These are phyloP conservation scores for Pygoscelis adeliae DNA, from an alignment of 2,113 vertebrate genomes.

Conservation along the genomic window DNA sequence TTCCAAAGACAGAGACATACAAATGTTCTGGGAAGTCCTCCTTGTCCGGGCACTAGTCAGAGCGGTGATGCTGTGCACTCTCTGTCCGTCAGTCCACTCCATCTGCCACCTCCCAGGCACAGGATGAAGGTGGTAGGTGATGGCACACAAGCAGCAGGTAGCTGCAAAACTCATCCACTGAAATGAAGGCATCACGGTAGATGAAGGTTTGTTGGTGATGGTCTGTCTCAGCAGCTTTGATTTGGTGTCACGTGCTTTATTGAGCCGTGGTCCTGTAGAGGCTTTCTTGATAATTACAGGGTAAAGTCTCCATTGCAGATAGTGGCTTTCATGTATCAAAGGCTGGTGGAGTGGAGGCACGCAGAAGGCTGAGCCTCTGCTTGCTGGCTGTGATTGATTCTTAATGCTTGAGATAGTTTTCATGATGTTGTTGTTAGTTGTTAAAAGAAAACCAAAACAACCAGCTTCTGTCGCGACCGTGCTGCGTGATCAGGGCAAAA, in stretches of 20 bases:
- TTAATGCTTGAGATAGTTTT: background rate
- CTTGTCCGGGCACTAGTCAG: fast-evolving
- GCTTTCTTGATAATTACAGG: background rate
- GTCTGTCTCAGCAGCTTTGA: background rate
- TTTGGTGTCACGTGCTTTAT: background rate
- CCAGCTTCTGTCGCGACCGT: background rate
- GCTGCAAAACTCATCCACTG: background rate
- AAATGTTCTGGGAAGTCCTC: background rate
- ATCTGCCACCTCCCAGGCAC: fast-evolving
- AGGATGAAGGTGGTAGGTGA: background rate
- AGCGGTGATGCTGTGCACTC: background rate
- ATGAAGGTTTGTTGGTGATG: background rate
- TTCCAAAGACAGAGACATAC: background rate
- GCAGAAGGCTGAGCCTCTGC: background rate
- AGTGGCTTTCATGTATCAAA: background rate
- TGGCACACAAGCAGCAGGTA: background rate
- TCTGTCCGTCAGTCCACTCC: fast-evolving
- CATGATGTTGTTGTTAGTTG: background rate
- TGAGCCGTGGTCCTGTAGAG: background rate
- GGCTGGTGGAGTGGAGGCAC: background rate
- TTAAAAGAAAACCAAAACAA: background rate
- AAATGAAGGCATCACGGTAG: background rate
- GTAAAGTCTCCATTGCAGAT: background rate
- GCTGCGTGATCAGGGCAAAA: background rate
- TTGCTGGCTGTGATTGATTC: background rate